These are phyloP conservation scores for human (Homo sapiens) DNA, from an alignment of 2,113 vertebrate species.

Conservation along the genomic window GRCh38 chr16:85778501-85779000, in stretches of 20 bases:
- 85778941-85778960: background rate
- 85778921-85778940: background rate
- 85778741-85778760: background rate
- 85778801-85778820: background rate
- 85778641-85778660: background rate
- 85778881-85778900: background rate
- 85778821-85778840: background rate
- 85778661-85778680: background rate
- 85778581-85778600: background rate
- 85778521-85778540: fast-evolving
- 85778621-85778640: background rate
- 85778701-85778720: background rate
- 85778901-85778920: background rate
- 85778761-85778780: background rate
- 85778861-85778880: background rate
- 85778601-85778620: background rate
- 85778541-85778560: background rate
- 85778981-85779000: background rate
- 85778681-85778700: background rate
- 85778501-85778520: background rate
- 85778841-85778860: background rate
- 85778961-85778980: background rate
- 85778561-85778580: background rate
- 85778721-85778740: background rate
- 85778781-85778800: background rate